phyloP scores from a whole-genome alignment of 2,113 vertebrate species.

The Callopanchax toddi region DNA sequence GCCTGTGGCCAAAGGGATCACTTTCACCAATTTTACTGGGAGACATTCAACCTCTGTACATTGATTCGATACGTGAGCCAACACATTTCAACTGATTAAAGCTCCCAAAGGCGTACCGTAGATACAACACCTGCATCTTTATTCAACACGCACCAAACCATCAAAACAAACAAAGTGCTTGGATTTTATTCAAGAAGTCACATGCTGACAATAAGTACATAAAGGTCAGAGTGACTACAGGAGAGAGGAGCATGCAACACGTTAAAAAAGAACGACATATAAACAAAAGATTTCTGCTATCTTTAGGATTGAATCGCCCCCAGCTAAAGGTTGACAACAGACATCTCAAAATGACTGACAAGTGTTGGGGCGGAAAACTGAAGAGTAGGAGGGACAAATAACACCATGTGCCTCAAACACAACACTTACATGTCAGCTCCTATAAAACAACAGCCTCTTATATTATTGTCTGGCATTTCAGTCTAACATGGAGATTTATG shows the following conservation, averaged over 20 bases:
- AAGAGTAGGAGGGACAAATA: slow-evolving; percentile 30
- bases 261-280: too few relatives aligned
- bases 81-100: slow-evolving; percentile 38
- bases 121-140: not conserved
- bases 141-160: not conserved
- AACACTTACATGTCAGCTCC: slow-evolving; percentile 5
- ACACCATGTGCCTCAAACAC: slow-evolving; percentile 9
- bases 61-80: slow-evolving; percentile 42
- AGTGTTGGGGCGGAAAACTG: slow-evolving; percentile 27
- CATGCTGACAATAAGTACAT: not conserved
- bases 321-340: slow-evolving; percentile 23
- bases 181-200: slow-evolving; percentile 8
- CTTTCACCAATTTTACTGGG: slow-evolving; percentile 59
- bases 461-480: not conserved
- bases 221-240: slow-evolving; percentile 43
- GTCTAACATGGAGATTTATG: not conserved
- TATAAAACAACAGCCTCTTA: slow-evolving; percentile 11
- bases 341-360: slow-evolving; percentile 53
- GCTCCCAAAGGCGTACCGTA: slow-evolving; percentile 3
- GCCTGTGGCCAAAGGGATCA: slow-evolving; percentile 48
- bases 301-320: slow-evolving; percentile 22
- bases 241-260: slow-evolving; percentile 4
- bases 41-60: slow-evolving; percentile 64
- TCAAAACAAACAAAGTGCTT: not conserved
- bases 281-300: not conserved